phyloP scores from a whole-genome alignment of 2,797 vertebrate genomes.

The Chromobotia macracanthus region DNA sequence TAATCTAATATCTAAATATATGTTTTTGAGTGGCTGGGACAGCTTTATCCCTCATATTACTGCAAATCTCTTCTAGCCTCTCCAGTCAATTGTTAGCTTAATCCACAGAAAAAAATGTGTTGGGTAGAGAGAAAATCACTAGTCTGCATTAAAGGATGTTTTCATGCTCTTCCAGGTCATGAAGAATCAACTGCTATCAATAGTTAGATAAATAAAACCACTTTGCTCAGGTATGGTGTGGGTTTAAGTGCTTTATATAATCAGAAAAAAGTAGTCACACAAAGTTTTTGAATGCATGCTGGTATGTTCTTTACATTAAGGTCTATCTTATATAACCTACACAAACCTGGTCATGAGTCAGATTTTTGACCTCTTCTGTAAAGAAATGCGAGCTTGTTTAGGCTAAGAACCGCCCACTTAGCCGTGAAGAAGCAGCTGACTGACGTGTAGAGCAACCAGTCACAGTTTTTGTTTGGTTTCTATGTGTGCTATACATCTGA shows the following conservation, averaged over 20 bases:
- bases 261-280: not conserved
- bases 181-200: not conserved
- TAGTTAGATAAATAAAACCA: constrained; percentile 22
- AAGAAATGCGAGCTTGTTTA: not conserved
- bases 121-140: constrained; percentile 58
- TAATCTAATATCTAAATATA: constrained; percentile 73
- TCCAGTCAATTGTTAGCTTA: constrained; percentile 59
- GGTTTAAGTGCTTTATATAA: constrained; percentile 18
- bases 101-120: constrained; percentile 64
- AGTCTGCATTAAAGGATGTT: constrained; percentile 25
- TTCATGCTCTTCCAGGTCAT: constrained; percentile 19
- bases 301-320: constrained; percentile 3
- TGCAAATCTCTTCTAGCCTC: constrained; percentile 73
- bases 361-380: no score
- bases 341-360: no score
- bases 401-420: no score
- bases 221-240: not conserved
- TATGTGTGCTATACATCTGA: not conserved
- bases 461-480: no score
- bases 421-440: no score
- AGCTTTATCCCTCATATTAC: constrained; percentile 73
- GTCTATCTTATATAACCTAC: not conserved
- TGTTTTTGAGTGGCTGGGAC: constrained; percentile 64
- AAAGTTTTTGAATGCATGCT: constrained; percentile 20
- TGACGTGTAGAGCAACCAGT: no score